phyloP scores from a whole-genome alignment of 2,797 vertebrate species.

The Microcaecilia unicolor region DNA sequence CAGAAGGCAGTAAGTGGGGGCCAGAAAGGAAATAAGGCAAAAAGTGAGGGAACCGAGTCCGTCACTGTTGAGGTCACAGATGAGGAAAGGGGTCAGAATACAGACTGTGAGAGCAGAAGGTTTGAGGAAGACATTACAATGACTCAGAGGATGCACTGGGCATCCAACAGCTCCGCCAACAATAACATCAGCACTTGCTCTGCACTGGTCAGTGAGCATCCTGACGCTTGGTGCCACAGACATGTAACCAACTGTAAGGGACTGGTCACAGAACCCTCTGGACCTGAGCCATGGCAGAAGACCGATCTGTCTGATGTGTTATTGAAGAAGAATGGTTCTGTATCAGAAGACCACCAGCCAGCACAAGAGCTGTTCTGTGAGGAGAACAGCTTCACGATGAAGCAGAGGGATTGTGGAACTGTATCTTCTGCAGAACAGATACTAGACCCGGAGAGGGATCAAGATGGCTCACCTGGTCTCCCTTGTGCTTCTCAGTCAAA shows the following conservation, averaged over 20 bases:
- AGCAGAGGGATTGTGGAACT: too few species aligned
- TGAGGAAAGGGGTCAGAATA: conserved; percentile 45
- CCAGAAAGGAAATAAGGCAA: too few species aligned
- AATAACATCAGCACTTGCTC: conserved; percentile 53
- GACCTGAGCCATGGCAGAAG: conserved; percentile 25
- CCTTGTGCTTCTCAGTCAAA: too few species aligned
- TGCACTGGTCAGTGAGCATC: not conserved
- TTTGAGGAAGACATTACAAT: too few species aligned
- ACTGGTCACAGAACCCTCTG: conserved; percentile 35
- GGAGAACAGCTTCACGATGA: too few species aligned
- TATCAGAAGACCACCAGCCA: too few species aligned
- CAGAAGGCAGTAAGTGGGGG: not conserved
- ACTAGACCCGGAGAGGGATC: too few species aligned
- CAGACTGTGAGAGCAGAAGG: conserved; percentile 44
- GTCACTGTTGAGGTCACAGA: conserved; percentile 60
- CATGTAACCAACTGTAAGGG: conserved; percentile 36
- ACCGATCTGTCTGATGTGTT: too few species aligned
- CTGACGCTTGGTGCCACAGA: conserved; percentile 26
- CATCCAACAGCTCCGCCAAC: conserved; percentile 72
- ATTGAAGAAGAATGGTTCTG: too few species aligned
- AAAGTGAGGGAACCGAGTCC: conserved; percentile 29
- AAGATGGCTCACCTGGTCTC: too few species aligned
- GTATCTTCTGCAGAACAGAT: too few species aligned
- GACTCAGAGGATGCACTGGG: conserved; percentile 64
- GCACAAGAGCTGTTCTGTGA: too few species aligned